These are phyloP conservation scores for Leptobrachium leishanense DNA, from an alignment of 2,113 vertebrate genomes.

Conservation along the genomic window DNA sequence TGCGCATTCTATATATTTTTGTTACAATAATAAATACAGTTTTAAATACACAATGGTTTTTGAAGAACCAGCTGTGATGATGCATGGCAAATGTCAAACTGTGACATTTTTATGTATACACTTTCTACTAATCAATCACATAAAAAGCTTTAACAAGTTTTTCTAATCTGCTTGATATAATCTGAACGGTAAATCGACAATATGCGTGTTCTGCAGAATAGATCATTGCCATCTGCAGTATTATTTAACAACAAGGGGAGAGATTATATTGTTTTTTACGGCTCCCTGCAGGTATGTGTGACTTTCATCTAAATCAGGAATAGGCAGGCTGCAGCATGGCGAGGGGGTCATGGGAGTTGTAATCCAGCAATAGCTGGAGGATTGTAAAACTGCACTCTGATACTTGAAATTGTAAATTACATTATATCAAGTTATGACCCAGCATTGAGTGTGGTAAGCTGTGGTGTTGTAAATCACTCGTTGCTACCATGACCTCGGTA, in stretches of 20 bases:
- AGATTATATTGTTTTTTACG: constrained; percentile 48
- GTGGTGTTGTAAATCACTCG: constrained; percentile 7
- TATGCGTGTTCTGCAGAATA: constrained; percentile 54
- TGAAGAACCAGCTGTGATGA: constrained; percentile 60
- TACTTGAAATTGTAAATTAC: no score
- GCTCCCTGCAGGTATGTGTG: background rate
- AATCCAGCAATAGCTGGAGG: no score
- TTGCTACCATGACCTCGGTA: background rate
- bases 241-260: constrained; percentile 55
- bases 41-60: constrained; percentile 63
- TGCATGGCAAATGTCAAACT: constrained; percentile 63
- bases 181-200: constrained; percentile 49
- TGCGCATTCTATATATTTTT: constrained; percentile 54
- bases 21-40: constrained; percentile 58
- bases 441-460: background rate
- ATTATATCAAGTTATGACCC: no score
- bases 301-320: background rate
- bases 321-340: background rate
- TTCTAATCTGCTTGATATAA: constrained; percentile 56
- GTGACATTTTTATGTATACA: constrained; percentile 60
- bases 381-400: no score
- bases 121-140: constrained; percentile 62
- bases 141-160: constrained; percentile 60
- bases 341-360: no score
- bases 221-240: constrained; percentile 58